Evolutionary conservation across 2,888 invertebrate genomes (phyloP).

Genomic region (Spisula solida): DNA sequence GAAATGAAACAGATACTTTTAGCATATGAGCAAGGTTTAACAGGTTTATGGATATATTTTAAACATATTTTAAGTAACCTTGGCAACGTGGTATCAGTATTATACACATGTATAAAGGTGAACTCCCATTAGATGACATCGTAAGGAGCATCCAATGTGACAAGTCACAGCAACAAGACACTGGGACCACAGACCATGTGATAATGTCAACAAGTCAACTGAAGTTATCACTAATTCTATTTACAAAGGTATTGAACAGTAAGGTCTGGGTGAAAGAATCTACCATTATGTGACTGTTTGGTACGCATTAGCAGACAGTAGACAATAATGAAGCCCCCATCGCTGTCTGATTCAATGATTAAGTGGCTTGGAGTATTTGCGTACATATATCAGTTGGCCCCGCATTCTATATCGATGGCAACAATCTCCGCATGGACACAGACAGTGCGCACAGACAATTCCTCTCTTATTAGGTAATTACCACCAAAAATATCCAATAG

Average conservation of each 20-base stretch:
- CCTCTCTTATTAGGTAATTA: background rate
- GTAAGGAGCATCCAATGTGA: no score
- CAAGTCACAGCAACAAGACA: no score
- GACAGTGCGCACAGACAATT: background rate
- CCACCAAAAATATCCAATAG: background rate
- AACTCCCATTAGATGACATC: no score
- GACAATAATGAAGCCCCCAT: background rate
- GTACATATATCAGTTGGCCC: background rate
- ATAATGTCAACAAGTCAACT: no score
- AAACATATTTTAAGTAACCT: no score
- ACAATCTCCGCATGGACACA: background rate
- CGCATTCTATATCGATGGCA: background rate
- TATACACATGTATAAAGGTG: no score
- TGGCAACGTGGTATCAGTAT: no score
- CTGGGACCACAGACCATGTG: no score
- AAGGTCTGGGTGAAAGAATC: background rate
- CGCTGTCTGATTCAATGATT: background rate
- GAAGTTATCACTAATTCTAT: no score
- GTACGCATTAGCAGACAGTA: background rate
- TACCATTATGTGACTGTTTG: background rate
- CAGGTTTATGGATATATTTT: no score
- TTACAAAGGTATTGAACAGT: background rate
- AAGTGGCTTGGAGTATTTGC: background rate
- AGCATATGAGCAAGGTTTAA: no score
- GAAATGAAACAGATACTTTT: no score